A percentile compares a stretch with the other conserved stretches of the same genome.
Evolutionary conservation across 2,797 vertebrate species (phyloP).

Genomic region (Crocidura indochinensis): DNA sequence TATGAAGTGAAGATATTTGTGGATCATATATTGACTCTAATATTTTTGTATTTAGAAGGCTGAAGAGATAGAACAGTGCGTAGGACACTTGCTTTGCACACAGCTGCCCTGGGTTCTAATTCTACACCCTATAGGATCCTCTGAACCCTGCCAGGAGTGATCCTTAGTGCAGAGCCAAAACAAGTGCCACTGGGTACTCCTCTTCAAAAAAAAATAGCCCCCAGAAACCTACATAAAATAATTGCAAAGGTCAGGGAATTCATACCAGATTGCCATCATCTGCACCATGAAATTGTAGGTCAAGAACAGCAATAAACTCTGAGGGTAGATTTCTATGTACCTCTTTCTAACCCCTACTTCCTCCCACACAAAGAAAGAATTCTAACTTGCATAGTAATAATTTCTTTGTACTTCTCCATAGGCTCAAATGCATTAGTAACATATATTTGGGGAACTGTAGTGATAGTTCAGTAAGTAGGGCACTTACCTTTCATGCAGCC

Average conservation of each 20-base stretch:
- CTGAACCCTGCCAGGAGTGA: too few relatives aligned
- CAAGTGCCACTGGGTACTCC: too few relatives aligned
- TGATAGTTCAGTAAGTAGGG: too few relatives aligned
- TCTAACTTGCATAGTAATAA: not conserved
- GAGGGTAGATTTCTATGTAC: not conserved
- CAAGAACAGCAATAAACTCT: not conserved
- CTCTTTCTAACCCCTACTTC: not conserved
- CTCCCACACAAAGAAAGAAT: too few relatives aligned
- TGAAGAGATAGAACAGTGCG: not conserved
- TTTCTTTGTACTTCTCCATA: not conserved
- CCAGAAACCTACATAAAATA: not conserved
- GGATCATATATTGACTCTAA: not conserved
- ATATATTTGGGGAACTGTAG: not conserved
- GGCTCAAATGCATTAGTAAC: not conserved
- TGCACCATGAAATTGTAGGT: not conserved
- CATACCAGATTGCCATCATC: not conserved
- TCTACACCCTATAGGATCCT: too few relatives aligned
- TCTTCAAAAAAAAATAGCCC: not conserved
- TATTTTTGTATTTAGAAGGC: not conserved
- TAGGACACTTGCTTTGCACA: not conserved
- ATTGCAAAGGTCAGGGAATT: not conserved
- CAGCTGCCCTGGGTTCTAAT: too few relatives aligned
- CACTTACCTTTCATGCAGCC: too few relatives aligned
- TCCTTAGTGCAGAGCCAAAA: too few relatives aligned
- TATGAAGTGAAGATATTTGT: not conserved